Evolutionary conservation across 2,888 invertebrate species (phyloP), one percentile per base, ranked within the genome.

Genomic region (Polydrusus tereticollis): DNA sequence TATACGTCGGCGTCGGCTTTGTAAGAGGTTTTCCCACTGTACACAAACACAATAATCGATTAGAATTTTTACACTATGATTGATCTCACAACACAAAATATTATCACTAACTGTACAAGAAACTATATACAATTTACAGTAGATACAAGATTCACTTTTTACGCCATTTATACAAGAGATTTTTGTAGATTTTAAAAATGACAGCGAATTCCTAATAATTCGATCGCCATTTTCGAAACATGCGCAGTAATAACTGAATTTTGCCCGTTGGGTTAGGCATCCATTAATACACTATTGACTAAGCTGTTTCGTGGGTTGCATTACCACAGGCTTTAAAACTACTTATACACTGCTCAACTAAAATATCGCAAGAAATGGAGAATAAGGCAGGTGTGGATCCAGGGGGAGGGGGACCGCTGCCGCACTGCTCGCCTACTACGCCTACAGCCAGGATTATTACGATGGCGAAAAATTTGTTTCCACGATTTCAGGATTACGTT

Each of bases 121-220:
- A 87, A 89, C 90, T 90, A 91, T 90, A 89, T 91, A 91, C 90
- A 90, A 90, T 89, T 88, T 89, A 89, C 89, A 90, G 88, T 88
- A 88, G 88, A 87, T 87, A 88, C 87, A 88, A 86, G 87, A 88
- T 87, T 86, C 86, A 85, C 86, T 86, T 85, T 86, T 90, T 90
- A 90, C 87, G 89, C 89, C 90, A 90, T 90, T 88, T 88, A 90
- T 88, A 88, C 87, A 85, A 85, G 87, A 87, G 89, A 90, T 90
- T 88, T 87, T 88, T 87, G 87, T 86, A 86, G 90, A 85, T 85
- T 85, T 64, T 84, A 83, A 84, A 84, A 84, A 83, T 84, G 84
- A 84, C 84, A 85, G 83, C 80, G 81, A 83, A 78, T 82, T 82
- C 78, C 80, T 78, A 81, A 79, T 82, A 81, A 81, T 81, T 80